Evolutionary conservation across 2,113 vertebrate genomes (phyloP).

Genomic region (Rhegmatorhina hoffmannsi): DNA sequence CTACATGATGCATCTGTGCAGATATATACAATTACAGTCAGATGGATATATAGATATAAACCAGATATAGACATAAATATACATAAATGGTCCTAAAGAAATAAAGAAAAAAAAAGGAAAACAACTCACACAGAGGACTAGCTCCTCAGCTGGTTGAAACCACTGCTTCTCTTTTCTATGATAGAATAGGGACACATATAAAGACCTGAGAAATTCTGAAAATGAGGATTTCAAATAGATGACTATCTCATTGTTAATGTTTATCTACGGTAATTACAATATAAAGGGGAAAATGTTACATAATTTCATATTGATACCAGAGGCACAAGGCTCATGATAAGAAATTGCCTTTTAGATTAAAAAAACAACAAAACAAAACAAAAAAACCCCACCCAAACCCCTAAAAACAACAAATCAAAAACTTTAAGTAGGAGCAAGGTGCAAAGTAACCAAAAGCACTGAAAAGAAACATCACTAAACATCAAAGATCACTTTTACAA

Average conservation of each 20-base stretch:
- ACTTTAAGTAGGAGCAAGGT: neutral
- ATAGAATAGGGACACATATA: neutral
- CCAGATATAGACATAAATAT: neutral
- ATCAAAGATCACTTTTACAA: neutral
- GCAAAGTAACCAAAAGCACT: neutral
- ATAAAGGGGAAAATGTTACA: neutral
- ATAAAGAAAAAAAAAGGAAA: neutral
- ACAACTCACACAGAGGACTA: fast-evolving
- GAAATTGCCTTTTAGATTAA: neutral
- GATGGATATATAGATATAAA: neutral
- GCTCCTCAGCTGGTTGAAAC: neutral
- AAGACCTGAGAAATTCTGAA: neutral
- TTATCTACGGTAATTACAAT: neutral
- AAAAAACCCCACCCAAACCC: neutral
- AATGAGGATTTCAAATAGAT: neutral
- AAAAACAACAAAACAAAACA: too few relatives aligned
- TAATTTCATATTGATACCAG: neutral
- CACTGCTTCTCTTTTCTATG: neutral
- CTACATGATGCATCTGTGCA: neutral
- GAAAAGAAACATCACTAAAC: neutral
- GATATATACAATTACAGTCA: neutral
- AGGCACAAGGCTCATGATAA: neutral
- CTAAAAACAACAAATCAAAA: neutral
- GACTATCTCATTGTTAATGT: neutral
- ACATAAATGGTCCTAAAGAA: neutral